Evolutionary conservation across 1,140 invertebrate species (phyloP).

Genomic region (Samia ricini): DNA sequence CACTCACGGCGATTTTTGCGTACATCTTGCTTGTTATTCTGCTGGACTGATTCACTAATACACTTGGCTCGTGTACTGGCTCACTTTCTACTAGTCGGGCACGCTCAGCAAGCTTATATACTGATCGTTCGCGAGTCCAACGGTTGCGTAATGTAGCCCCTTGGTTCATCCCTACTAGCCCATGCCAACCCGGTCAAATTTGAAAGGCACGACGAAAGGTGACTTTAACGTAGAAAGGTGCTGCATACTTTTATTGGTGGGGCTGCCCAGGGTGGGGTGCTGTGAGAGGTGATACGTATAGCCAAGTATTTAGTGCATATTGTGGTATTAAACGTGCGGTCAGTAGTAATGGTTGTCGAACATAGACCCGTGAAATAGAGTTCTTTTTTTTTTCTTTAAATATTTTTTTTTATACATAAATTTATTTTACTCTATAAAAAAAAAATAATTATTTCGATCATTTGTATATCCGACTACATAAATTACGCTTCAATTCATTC

Average conservation of each 20-base stretch:
- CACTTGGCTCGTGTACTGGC: slow-evolving; percentile 54
- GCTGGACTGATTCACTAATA: slow-evolving; percentile 65
- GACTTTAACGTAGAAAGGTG: slow-evolving; percentile 31
- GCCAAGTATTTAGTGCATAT: slow-evolving; percentile 3
- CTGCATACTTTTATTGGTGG: slow-evolving; percentile 39
- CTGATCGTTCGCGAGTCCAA: slow-evolving; percentile 44
- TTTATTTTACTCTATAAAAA: background rate
- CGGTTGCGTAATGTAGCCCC: slow-evolving; percentile 66
- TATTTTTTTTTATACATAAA: background rate
- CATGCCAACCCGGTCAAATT: slow-evolving; percentile 48
- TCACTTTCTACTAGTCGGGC: slow-evolving; percentile 56
- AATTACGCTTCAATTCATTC: too few species aligned
- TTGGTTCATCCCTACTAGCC: slow-evolving; percentile 66
- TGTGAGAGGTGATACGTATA: background rate
- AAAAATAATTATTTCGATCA: background rate
- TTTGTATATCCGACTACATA: too few species aligned
- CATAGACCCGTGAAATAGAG: background rate
- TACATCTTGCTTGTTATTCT: slow-evolving; percentile 59
- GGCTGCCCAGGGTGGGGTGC: slow-evolving; percentile 49
- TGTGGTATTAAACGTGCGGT: background rate
- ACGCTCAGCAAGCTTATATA: slow-evolving; percentile 65
- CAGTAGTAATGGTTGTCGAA: too few species aligned
- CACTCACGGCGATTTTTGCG: slow-evolving; percentile 71
- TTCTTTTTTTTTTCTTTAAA: slow-evolving; percentile 1
- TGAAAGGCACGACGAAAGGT: slow-evolving; percentile 51